Evolutionary conservation across 2,797 vertebrate genomes (phyloP), one percentile per base, ranked within the genome.

Genomic region (Lycodopsis pacificus): DNA sequence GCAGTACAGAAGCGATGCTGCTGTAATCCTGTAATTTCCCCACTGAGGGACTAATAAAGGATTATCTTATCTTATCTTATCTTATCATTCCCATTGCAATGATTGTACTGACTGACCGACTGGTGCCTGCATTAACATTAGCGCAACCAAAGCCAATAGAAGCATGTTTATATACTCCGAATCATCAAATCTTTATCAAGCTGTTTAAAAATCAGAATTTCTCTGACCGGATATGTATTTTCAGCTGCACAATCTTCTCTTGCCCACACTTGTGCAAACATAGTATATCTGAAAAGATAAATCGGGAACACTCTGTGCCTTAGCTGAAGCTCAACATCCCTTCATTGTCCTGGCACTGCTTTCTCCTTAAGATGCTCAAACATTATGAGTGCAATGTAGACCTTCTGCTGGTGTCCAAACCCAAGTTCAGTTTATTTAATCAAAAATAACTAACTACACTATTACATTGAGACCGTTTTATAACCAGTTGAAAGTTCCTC

Each of bases 211-310:
- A 19, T 74, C 30, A 2, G 48, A 73, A 46, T 54, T 19, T 83
- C 14, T 76, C 34, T 27, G 34, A 54, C 53, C 27, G 38, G 54
- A 44, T 49, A 73, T 8, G 36, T 20, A 73, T 65, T 79, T 76
- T 56, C 76, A 73, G 62, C 63, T 67, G 57, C 5, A 32, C 65
- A 75, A 42, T 86, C 58, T 83, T 51, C n/a, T 68, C 27, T 69
- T 25, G 0, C 48, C 9, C 53, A 78, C 76, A 77, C 56, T 34
- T 48, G 49, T 2, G 34, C 20, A 30, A 79, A 74, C 22, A 65
- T 11, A 44, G 66, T 61, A 65, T 65, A 36, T 25, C 38, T 49
- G 38, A 44, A 63, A 61, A 30, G 20, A 77, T 61, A 57, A 32
- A 72, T 71, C 64, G 64, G 77, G 15, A 34, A 12, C 61, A 65